Conservation (phyloP, 2,797 vertebrate species). For the Spea hammondii region DNA sequence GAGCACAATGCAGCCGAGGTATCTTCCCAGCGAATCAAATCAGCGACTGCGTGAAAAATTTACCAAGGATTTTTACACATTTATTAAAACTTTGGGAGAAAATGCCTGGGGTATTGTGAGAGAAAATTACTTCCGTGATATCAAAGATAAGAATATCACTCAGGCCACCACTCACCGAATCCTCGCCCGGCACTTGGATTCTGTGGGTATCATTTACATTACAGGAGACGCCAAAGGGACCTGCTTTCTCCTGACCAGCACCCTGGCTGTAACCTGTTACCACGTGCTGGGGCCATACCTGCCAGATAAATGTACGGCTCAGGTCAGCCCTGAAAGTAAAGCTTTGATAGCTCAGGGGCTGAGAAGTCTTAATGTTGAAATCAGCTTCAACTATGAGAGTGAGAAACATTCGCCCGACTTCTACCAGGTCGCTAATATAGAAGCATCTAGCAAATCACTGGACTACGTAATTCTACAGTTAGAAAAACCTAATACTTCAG, state of each 20-base stretch:
- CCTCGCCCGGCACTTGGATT: not conserved
- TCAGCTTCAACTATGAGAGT: slow-evolving; percentile 19
- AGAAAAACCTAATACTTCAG: not conserved
- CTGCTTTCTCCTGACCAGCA: slow-evolving; percentile 1
- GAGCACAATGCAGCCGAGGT: not conserved
- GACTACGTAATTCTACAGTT: slow-evolving; percentile 11
- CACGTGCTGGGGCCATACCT: not conserved
- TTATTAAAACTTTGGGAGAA: not conserved
- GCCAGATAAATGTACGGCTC: not conserved
- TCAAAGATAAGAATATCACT: not conserved
- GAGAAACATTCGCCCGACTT: not conserved
- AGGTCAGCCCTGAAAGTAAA: no score
- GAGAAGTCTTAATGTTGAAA: not conserved
- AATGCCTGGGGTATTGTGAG: not conserved
- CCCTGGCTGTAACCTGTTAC: slow-evolving; percentile 5
- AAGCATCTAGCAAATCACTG: not conserved
- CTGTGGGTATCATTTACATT: not conserved
- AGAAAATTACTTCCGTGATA: not conserved
- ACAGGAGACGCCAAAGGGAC: not conserved
- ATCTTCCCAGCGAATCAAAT: not conserved
- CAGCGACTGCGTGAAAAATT: not conserved
- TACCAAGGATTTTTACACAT: not conserved
- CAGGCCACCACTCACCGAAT: not conserved
- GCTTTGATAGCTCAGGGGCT: no score
- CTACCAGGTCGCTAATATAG: no score